phyloP scores from a whole-genome alignment of 2,797 vertebrate genomes.

The Cuculus canorus region DNA sequence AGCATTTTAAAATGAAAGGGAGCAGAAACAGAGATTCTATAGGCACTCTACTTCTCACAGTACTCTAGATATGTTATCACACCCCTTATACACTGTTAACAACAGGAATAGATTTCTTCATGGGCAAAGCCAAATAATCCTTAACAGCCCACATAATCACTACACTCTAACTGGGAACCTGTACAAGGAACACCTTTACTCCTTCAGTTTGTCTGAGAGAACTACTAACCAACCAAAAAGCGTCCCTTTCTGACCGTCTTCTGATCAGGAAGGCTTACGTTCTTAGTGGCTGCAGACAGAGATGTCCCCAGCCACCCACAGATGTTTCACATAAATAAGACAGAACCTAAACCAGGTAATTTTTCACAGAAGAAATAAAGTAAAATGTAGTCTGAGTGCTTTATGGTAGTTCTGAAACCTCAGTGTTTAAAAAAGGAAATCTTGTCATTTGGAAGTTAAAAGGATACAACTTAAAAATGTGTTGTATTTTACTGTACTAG shows the following conservation, averaged over 20 bases:
- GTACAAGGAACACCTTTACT: not conserved
- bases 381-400: not conserved
- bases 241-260: not conserved
- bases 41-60: not conserved
- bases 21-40: not conserved
- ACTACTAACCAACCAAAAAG: not conserved
- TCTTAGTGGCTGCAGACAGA: not conserved
- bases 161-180: not conserved
- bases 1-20: not conserved
- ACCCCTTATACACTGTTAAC: not conserved
- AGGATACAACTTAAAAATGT: not conserved
- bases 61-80: not conserved
- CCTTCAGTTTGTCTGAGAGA: not conserved
- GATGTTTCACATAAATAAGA: not conserved
- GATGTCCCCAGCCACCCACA: not conserved
- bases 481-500: not conserved
- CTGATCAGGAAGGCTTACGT: not conserved
- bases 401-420: not conserved
- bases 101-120: not conserved
- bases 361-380: not conserved
- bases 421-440: not conserved
- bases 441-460: not conserved
- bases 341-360: not conserved
- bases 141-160: not conserved
- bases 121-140: not conserved